Evolutionary conservation across 2,113 vertebrate species (phyloP).

Genomic region (Myotis yumanensis): DNA sequence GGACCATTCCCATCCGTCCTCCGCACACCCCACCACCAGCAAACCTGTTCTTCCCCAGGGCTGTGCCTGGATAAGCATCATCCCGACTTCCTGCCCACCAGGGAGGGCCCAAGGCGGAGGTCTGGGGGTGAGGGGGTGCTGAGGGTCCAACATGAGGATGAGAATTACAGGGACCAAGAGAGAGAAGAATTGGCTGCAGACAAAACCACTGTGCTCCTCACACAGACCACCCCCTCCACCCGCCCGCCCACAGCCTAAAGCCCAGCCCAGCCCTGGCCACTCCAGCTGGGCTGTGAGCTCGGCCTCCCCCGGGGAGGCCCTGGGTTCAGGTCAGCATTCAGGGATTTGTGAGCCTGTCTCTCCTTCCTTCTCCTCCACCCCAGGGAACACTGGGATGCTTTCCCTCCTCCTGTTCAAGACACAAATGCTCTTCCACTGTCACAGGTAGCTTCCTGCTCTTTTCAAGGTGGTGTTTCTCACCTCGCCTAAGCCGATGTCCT

Average conservation of each 20-base stretch:
- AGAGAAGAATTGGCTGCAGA: neutral
- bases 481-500: neutral
- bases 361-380: neutral
- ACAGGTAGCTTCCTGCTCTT: slow-evolving; percentile 51
- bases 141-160: fast-evolving
- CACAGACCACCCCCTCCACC: neutral
- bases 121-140: neutral
- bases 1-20: neutral
- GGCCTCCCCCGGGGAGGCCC: neutral
- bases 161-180: neutral
- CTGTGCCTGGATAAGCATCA: neutral
- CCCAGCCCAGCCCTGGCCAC: no score
- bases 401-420: slow-evolving; percentile 23
- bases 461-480: slow-evolving; percentile 47
- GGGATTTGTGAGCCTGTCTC: neutral
- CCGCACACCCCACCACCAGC: neutral
- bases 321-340: neutral
- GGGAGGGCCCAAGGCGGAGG: neutral
- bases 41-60: neutral
- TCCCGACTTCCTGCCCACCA: neutral
- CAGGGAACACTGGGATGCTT: neutral
- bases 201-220: neutral
- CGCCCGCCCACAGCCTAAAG: neutral
- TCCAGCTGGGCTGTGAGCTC: neutral
- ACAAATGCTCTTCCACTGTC: slow-evolving; percentile 42